These are phyloP conservation scores for Pammene aurita DNA, from an alignment of 2,888 invertebrate genomes.

Conservation along the genomic window DNA sequence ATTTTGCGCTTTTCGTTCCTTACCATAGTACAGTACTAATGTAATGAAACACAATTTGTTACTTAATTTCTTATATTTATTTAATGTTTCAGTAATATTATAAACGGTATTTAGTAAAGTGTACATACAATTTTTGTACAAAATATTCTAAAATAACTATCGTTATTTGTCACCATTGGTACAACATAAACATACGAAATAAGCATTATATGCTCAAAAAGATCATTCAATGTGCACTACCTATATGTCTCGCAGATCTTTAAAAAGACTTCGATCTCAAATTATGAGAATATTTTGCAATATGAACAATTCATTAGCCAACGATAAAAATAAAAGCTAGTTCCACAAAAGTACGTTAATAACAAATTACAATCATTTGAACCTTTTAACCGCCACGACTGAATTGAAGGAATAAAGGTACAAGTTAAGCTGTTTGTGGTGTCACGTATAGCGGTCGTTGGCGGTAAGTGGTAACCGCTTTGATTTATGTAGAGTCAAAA, in stretches of 20 bases:
- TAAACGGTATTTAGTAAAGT: constrained; percentile 65
- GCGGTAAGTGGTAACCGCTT: no score
- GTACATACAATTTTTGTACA: constrained; percentile 81
- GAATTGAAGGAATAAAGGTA: no score
- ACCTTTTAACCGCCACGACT: no score
- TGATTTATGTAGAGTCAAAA: no score
- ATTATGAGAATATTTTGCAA: not conserved
- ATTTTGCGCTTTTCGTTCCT: no score
- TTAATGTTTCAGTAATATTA: constrained; percentile 79
- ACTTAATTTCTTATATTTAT: constrained; percentile 78
- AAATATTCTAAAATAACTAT: constrained; percentile 60
- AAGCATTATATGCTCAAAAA: constrained; percentile 71
- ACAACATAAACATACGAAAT: constrained; percentile 55
- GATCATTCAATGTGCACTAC: constrained; percentile 22
- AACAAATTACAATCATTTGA: no score
- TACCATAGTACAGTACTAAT: no score
- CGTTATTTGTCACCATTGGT: constrained; percentile 71
- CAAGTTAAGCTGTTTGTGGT: no score
- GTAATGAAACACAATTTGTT: constrained; percentile 38
- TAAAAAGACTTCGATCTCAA: constrained; percentile 1
- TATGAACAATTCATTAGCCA: constrained; percentile 17
- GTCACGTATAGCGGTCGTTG: no score
- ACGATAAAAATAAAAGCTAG: constrained; percentile 14
- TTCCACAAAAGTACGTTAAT: constrained; percentile 16
- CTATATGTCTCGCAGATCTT: constrained; percentile 18